phyloP scores from a whole-genome alignment of 2,888 invertebrate species.

The Dascillus cervinus region DNA sequence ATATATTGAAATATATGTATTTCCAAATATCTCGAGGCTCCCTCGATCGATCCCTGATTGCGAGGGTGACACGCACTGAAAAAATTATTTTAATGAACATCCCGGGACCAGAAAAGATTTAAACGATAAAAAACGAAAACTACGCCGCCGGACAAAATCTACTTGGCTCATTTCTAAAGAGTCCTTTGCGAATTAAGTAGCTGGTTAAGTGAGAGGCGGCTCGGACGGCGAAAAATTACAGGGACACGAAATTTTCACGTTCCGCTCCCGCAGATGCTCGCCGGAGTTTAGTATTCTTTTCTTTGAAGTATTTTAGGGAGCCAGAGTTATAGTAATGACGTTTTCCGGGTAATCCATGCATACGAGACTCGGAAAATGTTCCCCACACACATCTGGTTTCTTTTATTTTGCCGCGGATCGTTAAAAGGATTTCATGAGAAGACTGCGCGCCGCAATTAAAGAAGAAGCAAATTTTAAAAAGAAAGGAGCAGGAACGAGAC shows the following conservation, averaged over 20 bases:
- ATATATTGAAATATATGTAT: slow-evolving; percentile 43
- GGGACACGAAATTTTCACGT: slow-evolving; percentile 4
- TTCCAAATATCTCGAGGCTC: slow-evolving; percentile 40
- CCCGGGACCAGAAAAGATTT: slow-evolving; percentile 33
- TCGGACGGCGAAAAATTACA: slow-evolving; percentile 7
- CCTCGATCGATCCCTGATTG: slow-evolving; percentile 42
- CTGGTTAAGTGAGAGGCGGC: slow-evolving; percentile 16
- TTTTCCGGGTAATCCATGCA: slow-evolving; percentile 40
- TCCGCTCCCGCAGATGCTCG: slow-evolving; percentile 18
- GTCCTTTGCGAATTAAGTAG: slow-evolving; percentile 33
- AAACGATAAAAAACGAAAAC: slow-evolving; percentile 33
- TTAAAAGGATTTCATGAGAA: slow-evolving; percentile 12
- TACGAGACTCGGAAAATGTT: slow-evolving; percentile 25
- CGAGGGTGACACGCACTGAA: slow-evolving; percentile 22
- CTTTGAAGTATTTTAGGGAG: slow-evolving; percentile 38
- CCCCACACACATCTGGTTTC: slow-evolving; percentile 24
- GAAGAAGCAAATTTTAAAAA: slow-evolving; percentile 1
- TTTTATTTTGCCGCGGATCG: slow-evolving; percentile 29
- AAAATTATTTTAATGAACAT: slow-evolving; percentile 29
- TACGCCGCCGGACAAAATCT: slow-evolving; percentile 35
- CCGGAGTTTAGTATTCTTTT: slow-evolving; percentile 24
- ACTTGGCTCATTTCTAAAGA: slow-evolving; percentile 36
- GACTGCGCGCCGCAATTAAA: background rate
- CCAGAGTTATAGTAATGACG: slow-evolving; percentile 34
- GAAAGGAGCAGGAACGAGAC: slow-evolving; percentile 5